These are phyloP conservation scores for Notechis scutatus DNA, from an alignment of 2,113 vertebrate genomes.

Conservation along the genomic window DNA sequence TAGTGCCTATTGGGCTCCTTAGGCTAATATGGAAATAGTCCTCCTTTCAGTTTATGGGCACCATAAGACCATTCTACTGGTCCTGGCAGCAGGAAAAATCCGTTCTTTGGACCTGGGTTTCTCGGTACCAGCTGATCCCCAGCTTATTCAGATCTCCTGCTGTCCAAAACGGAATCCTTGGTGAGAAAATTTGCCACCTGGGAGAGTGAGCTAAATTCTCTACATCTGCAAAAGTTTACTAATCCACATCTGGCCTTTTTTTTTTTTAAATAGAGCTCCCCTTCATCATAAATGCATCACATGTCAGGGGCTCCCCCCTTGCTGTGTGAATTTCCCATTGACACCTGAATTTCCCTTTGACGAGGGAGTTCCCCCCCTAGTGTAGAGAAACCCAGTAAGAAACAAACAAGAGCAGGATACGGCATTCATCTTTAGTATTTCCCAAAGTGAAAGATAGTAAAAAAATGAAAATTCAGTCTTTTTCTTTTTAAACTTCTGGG, in stretches of 20 bases:
- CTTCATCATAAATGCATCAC: conserved; percentile 21
- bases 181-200: neutral
- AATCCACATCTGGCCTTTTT: neutral
- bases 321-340: conserved; percentile 12
- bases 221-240: neutral
- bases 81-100: neutral
- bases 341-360: conserved; percentile 55
- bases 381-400: conserved; percentile 19
- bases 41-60: neutral
- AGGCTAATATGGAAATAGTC: neutral
- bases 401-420: conserved; percentile 2
- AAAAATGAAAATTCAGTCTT: conserved; percentile 25
- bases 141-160: neutral
- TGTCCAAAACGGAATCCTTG: neutral
- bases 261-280: neutral
- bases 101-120: neutral
- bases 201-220: neutral
- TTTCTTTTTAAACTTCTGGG: conserved; percentile 8
- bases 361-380: conserved; percentile 50
- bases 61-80: neutral
- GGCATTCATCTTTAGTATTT: conserved; percentile 17
- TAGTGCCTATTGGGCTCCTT: neutral
- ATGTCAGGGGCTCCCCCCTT: conserved; percentile 44
- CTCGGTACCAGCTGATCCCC: neutral
- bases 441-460: neutral